Percentiles rank a stretch among this genome's conserved stretches.
phyloP scores from a whole-genome alignment of 1,140 invertebrate genomes.

The Leptestheria dahalacensis region DNA sequence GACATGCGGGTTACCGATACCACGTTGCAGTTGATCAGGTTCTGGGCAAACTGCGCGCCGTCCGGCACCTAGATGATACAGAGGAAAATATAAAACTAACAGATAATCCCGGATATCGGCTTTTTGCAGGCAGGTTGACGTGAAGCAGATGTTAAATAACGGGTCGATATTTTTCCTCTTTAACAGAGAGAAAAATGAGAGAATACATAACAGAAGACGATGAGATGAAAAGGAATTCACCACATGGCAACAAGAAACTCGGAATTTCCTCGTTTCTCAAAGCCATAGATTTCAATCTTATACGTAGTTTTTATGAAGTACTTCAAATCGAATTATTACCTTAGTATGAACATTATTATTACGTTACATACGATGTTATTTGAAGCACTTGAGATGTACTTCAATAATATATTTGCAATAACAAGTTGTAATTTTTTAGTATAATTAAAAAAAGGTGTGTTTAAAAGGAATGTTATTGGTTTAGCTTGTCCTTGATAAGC shows the following conservation, averaged over 20 bases:
- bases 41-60: slow-evolving; percentile 22
- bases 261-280: not conserved
- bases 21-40: slow-evolving; percentile 55
- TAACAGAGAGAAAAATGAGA: not conserved
- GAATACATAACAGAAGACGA: not conserved
- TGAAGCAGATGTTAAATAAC: not conserved
- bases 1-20: slow-evolving; percentile 67
- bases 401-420: no score
- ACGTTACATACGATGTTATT: not conserved
- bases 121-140: not conserved
- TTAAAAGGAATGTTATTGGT: no score
- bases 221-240: not conserved
- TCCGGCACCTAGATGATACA: not conserved
- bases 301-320: not conserved
- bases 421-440: no score
- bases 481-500: no score
- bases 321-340: not conserved
- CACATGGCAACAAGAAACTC: not conserved
- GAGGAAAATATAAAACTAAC: not conserved
- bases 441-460: no score
- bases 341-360: not conserved
- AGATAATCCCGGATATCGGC: not conserved
- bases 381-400: no score
- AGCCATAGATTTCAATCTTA: not conserved
- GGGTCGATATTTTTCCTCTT: not conserved